Base-by-base conservation (phyloP, 2,888 invertebrate genomes). In the Masnerella sp. region DNA sequence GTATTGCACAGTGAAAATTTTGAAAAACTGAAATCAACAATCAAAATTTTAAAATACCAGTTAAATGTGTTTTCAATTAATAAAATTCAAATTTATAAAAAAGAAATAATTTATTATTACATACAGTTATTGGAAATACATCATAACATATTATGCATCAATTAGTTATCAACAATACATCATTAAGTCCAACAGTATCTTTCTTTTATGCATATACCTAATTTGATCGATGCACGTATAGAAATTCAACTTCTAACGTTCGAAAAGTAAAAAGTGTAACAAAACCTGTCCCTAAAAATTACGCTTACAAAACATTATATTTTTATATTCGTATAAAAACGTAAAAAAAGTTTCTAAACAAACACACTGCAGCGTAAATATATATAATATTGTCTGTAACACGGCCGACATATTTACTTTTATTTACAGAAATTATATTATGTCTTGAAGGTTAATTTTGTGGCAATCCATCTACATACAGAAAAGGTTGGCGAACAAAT, bases 51-150 rank as follows among this genome's bases (percentile, higher is more conserved):
- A n/a, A n/a, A n/a, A n/a, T n/a, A n/a, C n/a, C n/a, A n/a, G n/a
- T n/a, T n/a, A n/a, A n/a, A n/a, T n/a, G n/a, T n/a, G n/a, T n/a
- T n/a, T n/a, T n/a, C n/a, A n/a, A n/a, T n/a, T n/a, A n/a, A n/a
- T n/a, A n/a, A n/a, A n/a, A n/a, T n/a, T n/a, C 7, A 45, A 11
- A n/a, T 4, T 34, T 20, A 36, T 36, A 43, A 45, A 58, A 64
- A 71, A 56, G 62, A 64, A 71, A 69, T 59, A 38, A 52, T 69
- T 71, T 70, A 64, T 71, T 71, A 14, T 54, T 71, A 71, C 65
- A 52, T 71, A 36, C 59, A 71, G 49, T 59, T 71, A 70, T 62
- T 32, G 43, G 54, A 61, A 51, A 45, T 71, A 71, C 64, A 71
- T 58, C 25, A 25, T 58, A 71, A 65, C 65, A 51, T 65, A 56